Percentiles rank a stretch among this genome's conserved stretches.
Conservation (phyloP, 2,888 invertebrate genomes). For the Dione vanillae region DNA sequence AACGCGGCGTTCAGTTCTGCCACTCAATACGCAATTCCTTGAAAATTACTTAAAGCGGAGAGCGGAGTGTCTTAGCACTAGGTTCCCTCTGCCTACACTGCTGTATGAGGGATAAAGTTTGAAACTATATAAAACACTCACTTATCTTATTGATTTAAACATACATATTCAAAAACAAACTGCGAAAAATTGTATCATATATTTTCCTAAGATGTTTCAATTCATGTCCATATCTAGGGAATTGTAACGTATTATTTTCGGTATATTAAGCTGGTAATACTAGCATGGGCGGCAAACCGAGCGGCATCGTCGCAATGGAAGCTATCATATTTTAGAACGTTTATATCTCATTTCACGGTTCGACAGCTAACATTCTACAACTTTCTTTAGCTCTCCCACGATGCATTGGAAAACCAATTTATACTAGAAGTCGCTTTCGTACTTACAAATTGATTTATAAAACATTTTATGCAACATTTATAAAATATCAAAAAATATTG, state of each 20-base stretch:
- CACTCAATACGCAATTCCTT: no score
- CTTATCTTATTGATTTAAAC: no score
- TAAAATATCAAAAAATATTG: no score
- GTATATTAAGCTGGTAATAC: conserved; percentile 50
- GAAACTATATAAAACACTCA: no score
- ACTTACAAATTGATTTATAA: conserved; percentile 23
- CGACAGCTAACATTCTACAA: conserved; percentile 62
- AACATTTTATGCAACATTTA: no score
- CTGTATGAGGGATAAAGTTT: no score
- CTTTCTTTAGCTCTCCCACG: conserved; percentile 52
- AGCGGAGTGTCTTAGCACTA: no score
- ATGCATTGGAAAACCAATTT: conserved; percentile 74
- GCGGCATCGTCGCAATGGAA: conserved; percentile 53
- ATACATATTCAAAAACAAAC: no score
- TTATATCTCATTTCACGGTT: conserved; percentile 78
- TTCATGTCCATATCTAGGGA: conserved; percentile 25
- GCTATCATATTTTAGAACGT: conserved; percentile 73
- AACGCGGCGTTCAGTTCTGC: no score
- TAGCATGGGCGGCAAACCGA: conserved; percentile 50
- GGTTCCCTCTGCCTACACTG: no score
- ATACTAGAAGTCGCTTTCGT: conserved; percentile 61
- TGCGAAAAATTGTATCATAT: no score
- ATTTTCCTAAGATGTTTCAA: conserved; percentile 19
- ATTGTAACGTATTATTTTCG: conserved; percentile 45
- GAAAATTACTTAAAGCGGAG: no score